phyloP scores from a whole-genome alignment of 1,140 invertebrate species.

The Drosophila ercepeae region DNA sequence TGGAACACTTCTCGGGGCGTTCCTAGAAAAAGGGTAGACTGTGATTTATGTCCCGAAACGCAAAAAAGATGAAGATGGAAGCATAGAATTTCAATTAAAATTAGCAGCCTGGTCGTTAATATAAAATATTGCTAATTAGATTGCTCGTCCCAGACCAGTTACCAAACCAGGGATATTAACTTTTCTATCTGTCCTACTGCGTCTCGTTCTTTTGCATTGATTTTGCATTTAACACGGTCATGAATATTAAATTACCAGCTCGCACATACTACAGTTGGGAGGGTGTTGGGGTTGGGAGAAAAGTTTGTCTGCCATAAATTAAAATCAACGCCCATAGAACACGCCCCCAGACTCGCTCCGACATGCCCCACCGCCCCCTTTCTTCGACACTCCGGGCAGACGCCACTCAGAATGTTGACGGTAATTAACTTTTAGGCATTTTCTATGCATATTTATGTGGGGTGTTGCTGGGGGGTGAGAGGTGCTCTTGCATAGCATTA shows the following conservation, averaged over 20 bases:
- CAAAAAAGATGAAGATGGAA: constrained; percentile 24
- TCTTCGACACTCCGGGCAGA: too few relatives aligned
- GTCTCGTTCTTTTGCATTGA: constrained; percentile 62
- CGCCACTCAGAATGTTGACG: constrained; percentile 79
- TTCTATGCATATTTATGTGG: constrained; percentile 78
- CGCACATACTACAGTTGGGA: constrained; percentile 15
- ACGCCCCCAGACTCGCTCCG: too few relatives aligned
- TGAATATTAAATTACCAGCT: constrained; percentile 80
- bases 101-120: constrained; percentile 73
- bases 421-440: constrained; percentile 82
- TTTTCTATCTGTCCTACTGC: constrained; percentile 10
- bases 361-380: constrained; percentile 31
- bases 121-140: constrained; percentile 82
- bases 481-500: constrained; percentile 68
- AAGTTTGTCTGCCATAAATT: constrained; percentile 80
- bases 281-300: constrained; percentile 11
- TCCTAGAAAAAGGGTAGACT: constrained; percentile 49
- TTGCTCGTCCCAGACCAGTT: constrained; percentile 23
- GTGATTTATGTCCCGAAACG: constrained; percentile 47
- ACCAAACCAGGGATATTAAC: constrained; percentile 39
- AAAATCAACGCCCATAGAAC: constrained; percentile 70
- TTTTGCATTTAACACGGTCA: constrained; percentile 81
- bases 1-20: constrained; percentile 31
- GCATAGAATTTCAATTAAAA: constrained; percentile 80
- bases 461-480: constrained; percentile 28